Base-by-base conservation (phyloP, 2,797 vertebrate species). In the Cetoscarus ocellatus region DNA sequence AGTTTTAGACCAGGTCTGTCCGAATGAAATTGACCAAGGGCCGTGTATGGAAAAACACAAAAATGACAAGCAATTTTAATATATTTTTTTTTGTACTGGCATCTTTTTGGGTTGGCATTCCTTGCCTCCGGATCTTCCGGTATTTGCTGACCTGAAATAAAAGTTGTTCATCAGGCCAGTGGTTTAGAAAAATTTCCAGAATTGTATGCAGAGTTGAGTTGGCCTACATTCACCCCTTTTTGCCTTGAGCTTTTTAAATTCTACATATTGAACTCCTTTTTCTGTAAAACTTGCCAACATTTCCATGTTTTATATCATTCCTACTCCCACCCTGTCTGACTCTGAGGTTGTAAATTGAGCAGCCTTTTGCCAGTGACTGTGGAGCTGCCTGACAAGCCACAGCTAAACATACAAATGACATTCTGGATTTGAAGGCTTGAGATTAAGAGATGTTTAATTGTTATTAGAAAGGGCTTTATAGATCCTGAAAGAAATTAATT, bases 391-490 rank as follows among this genome's bases (percentile, higher is more conserved):
- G 44, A 49, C 45, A 57, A 17, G 78, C 57, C 74, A 73, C 63
- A 71, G n/a, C n/a, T n/a, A 81, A 75, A 70, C 38, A 39, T 39
- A 39, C 79, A 75, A 55, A 68, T 80, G 71, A 80, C 69, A 73
- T 84, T 80, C 77, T 73, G 79, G 76, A 85, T 83, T 86, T 80
- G 82, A 49, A 80, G 82, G 72, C 27, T 27, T 27, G 2, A 27
- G 27, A 27, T 27, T 27, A 2, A 2, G 27, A 27, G 27, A 27
- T 27, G 27, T 27, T 39, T 84, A 72, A 80, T 78, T 83, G 76
- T 60, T 70, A 74, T 51, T 66, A 70, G 79, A 87, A 87, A 77
- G 53, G 59, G 18, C 70, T 74, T 60, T 42, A 53, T 7, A 39
- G 38, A 39, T 39, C 7, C 9, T 39, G 80, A 50, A 48, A 80